These are phyloP conservation scores for Dasypolia templi DNA, from an alignment of 2,888 invertebrate species.

Conservation along the genomic window DNA sequence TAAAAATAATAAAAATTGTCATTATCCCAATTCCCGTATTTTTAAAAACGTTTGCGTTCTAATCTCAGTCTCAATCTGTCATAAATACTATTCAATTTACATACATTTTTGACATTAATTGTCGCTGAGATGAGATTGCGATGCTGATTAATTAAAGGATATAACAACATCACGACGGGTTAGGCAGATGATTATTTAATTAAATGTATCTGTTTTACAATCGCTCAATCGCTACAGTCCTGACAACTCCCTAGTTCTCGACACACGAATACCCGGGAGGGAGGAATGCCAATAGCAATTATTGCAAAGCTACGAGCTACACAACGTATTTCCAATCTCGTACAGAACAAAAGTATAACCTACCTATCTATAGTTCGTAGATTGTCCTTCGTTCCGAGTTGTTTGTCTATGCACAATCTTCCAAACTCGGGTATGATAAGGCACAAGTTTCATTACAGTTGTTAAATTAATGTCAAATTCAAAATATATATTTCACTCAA, in stretches of 20 bases:
- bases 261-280: background rate
- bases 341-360: background rate
- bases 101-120: no score
- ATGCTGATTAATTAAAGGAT: no score
- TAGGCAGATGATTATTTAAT: background rate
- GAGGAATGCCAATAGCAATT: conserved; percentile 26
- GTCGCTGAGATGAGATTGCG: no score
- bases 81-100: no score
- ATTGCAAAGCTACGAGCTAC: background rate
- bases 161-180: background rate
- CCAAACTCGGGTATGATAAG: background rate
- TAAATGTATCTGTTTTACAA: background rate
- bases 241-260: background rate
- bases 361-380: background rate
- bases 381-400: background rate
- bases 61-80: no score
- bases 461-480: background rate
- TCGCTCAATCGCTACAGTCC: conserved; percentile 4
- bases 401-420: background rate
- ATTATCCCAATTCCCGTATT: no score
- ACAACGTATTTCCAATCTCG: conserved; percentile 7
- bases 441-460: background rate
- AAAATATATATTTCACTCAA: background rate
- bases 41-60: no score
- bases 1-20: no score